Evolutionary conservation across 2,113 vertebrate genomes (phyloP).

Genomic region (Empidonax traillii): DNA sequence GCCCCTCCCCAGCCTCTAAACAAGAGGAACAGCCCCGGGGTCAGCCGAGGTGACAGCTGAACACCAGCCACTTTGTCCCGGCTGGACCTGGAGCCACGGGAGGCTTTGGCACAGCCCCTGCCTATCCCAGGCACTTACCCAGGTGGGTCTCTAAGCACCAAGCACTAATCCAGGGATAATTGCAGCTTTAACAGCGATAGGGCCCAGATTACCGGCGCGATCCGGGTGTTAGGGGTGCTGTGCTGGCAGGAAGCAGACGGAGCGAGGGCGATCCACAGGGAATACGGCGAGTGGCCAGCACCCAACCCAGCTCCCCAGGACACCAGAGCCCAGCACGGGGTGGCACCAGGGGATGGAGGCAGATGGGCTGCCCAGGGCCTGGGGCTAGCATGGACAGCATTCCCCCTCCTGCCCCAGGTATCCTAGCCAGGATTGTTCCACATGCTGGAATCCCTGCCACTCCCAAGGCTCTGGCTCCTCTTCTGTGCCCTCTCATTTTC

Average conservation of each 20-base stretch:
- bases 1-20: not conserved
- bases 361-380: accelerated
- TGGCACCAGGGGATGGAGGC: not conserved
- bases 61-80: not conserved
- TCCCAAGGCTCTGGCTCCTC: not conserved
- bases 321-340: not conserved
- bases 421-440: not conserved
- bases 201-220: not conserved
- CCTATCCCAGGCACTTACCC: not conserved
- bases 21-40: not conserved
- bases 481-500: not conserved
- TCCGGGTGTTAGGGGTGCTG: not conserved
- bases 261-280: not conserved
- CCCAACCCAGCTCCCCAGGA: not conserved
- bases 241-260: not conserved
- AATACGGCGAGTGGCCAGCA: not conserved
- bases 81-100: not conserved
- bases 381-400: not conserved
- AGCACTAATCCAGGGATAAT: conserved; percentile 8
- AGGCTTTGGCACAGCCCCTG: not conserved
- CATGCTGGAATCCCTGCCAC: accelerated
- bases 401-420: not conserved
- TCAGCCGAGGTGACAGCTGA: conserved; percentile 1
- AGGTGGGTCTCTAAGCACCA: conserved; percentile 2
- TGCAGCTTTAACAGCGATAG: conserved; percentile 31